These are phyloP conservation scores for Euborellia annulipes DNA, from an alignment of 1,140 invertebrate genomes.

Conservation along the genomic window DNA sequence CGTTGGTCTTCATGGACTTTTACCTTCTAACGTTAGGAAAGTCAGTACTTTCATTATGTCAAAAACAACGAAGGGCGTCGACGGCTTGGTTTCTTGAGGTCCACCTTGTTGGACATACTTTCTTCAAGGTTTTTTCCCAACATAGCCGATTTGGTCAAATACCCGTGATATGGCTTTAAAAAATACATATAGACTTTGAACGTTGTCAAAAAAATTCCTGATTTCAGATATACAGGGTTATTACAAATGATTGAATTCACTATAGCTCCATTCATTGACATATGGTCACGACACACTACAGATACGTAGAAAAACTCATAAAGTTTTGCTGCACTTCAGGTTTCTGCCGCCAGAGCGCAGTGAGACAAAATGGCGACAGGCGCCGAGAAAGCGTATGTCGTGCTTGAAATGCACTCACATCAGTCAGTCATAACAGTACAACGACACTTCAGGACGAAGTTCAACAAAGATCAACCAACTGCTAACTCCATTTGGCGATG, in stretches of 20 bases:
- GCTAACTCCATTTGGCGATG: conserved; percentile 6
- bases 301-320: conserved; percentile 5
- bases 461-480: conserved; percentile 5
- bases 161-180: too few relatives aligned
- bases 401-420: conserved; percentile 5
- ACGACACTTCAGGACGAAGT: conserved; percentile 3
- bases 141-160: too few relatives aligned
- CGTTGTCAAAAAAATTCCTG: too few relatives aligned
- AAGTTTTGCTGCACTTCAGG: conserved; percentile 6
- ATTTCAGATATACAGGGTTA: background rate
- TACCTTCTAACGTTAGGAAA: too few relatives aligned
- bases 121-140: too few relatives aligned
- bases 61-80: too few relatives aligned
- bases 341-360: conserved; percentile 1
- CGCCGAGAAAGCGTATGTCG: conserved; percentile 7
- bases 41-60: too few relatives aligned
- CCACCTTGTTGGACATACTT: too few relatives aligned
- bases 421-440: conserved; percentile 7
- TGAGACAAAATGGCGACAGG: conserved; percentile 4
- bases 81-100: too few relatives aligned
- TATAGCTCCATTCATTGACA: background rate
- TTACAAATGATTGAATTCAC: conserved; percentile 7
- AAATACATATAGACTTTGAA: too few relatives aligned
- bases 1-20: too few relatives aligned
- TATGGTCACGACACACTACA: background rate